Evolutionary conservation across 2,888 invertebrate species (phyloP).

Genomic region (Fragum fragum): DNA sequence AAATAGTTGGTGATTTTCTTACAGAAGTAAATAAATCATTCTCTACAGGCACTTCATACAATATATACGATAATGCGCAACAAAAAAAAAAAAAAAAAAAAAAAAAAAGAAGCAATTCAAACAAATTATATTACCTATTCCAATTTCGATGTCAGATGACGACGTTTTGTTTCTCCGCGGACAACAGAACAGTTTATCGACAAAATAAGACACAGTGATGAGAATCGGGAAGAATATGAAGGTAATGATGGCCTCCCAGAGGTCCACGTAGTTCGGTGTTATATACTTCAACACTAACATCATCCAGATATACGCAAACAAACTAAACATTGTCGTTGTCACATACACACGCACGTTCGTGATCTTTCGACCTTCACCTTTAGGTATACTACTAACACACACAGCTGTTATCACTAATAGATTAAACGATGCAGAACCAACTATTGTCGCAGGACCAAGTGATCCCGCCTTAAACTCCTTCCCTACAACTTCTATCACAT

Average conservation of each 20-base stretch:
- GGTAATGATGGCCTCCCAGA: constrained; percentile 89
- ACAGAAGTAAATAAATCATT: too few species aligned
- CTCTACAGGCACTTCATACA: too few species aligned
- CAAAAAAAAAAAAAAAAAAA: too few species aligned
- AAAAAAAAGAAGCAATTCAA: too few species aligned
- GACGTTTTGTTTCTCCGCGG: constrained; percentile 73
- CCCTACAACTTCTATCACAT: constrained; percentile 88
- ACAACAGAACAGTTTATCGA: constrained; percentile 87
- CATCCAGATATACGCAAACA: constrained; percentile 90
- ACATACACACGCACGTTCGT: constrained; percentile 87
- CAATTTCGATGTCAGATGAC: constrained; percentile 78
- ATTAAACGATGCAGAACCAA: constrained; percentile 89
- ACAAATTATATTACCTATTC: constrained; percentile 73
- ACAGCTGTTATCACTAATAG: constrained; percentile 88
- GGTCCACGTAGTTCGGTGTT: constrained; percentile 87
- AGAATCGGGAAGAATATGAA: constrained; percentile 89
- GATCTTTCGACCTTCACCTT: constrained; percentile 86
- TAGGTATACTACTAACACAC: constrained; percentile 88
- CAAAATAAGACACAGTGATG: constrained; percentile 88
- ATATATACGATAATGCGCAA: too few species aligned
- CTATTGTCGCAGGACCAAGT: constrained; percentile 89
- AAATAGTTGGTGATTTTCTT: too few species aligned
- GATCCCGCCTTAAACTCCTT: constrained; percentile 87
- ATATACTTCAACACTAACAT: constrained; percentile 87
- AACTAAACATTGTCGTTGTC: constrained; percentile 85